Percentiles rank a stretch among this genome's conserved stretches.
Evolutionary conservation across 2,113 vertebrate species (phyloP).

Genomic region (Chionis minor): DNA sequence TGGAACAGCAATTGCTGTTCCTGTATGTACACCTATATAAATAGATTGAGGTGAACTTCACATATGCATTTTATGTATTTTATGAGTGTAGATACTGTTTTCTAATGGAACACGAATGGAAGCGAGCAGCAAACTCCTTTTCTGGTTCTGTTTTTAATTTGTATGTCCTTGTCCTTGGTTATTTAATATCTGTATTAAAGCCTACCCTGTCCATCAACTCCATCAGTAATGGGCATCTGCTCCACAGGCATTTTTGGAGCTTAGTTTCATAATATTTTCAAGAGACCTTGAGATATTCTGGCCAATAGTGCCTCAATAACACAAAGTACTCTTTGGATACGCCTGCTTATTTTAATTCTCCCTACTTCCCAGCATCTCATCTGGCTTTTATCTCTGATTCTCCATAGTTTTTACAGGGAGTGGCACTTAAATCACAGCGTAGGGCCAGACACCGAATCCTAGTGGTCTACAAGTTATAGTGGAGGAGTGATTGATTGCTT

Average conservation of each 20-base stretch:
- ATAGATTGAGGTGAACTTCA: not conserved
- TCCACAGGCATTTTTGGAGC: not conserved
- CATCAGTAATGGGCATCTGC: not conserved
- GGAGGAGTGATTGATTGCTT: not conserved
- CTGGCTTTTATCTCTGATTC: not conserved
- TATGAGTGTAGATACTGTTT: not conserved
- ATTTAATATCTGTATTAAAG: not conserved
- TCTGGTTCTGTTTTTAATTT: not conserved
- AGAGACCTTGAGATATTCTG: not conserved
- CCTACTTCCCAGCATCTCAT: not conserved
- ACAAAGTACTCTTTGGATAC: not conserved
- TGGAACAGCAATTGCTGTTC: not conserved
- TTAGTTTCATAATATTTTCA: not conserved
- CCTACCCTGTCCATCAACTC: not conserved
- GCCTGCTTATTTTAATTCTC: not conserved
- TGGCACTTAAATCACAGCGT: not conserved
- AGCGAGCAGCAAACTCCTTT: not conserved
- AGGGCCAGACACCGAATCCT: not conserved
- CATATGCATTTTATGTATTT: not conserved
- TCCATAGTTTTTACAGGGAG: not conserved
- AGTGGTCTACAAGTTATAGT: not conserved
- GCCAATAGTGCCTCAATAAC: not conserved
- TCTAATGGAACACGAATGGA: not conserved
- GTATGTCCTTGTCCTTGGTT: not conserved
- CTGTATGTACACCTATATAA: not conserved